Evolutionary conservation across 2,797 vertebrate species (phyloP), one percentile per base, ranked within the genome.

Genomic region (Delichon dasypus): DNA sequence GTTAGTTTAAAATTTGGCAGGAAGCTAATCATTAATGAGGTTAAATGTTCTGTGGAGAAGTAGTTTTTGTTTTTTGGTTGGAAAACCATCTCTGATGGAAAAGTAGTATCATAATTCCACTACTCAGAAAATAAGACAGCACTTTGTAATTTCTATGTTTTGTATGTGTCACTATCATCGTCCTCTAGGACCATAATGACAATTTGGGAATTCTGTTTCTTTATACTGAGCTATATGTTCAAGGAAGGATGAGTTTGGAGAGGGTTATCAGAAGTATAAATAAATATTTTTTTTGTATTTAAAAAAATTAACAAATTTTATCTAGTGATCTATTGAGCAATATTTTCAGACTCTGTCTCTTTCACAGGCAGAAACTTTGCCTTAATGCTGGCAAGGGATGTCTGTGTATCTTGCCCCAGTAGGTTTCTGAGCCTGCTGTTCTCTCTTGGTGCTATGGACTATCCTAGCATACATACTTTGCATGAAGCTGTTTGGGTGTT

Each of bases 361-460:
- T 70, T 67, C 34, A 61, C 10, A 84, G 34, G 32, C 30, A 61
- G 58, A 80, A 93, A 36, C 7, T 64, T 88, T 77, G 21, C 26
- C 57, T 71, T 78, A 50, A 25, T 68, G 21, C 11, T 83, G 58
- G 10, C 32, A 40, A 82, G 22, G 36, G 36, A 9, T 57, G 25
- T 4, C 25, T 44, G 2, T 0, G 1, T 34, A 42, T 16, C 36
- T 65, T 29, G 32, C 9, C 12, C 44, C 29, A 42, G 34, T 1
- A 54, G 26, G 16, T 53, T 90, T 88, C 70, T 65, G 42, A 80
- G 27, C 32, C 38, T 88, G 22, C 26, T 61, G 42, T 58, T 83
- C 17, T 60, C 14, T 85, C 11, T n/a, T 38, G 11, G 21, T 83
- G 53, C n/a, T 44, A 0, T 64, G 44, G 15, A 36, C 27, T 26